Percentiles rank a stretch among this genome's conserved stretches.
These are phyloP conservation scores for Hassar affinis DNA, from an alignment of 2,113 vertebrate genomes.

Conservation along the genomic window DNA sequence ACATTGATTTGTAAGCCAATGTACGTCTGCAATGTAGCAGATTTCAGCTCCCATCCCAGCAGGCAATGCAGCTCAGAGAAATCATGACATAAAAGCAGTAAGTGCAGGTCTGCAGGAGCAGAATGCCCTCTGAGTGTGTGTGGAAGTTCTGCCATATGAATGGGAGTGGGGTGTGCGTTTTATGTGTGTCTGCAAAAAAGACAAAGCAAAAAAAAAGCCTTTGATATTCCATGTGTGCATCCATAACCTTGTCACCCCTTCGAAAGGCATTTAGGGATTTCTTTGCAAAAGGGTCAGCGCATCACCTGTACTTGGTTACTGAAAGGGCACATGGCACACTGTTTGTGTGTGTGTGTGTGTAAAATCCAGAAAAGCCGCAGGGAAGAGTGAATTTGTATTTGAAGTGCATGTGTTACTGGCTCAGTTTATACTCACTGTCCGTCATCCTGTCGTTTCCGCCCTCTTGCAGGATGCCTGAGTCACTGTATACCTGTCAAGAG, in stretches of 20 bases:
- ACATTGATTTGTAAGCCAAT: slow-evolving; percentile 33
- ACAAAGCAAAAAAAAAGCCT: neutral
- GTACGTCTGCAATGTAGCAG: neutral
- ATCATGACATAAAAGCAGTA: neutral
- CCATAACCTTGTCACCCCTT: neutral
- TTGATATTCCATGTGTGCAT: neutral
- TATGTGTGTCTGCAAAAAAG: neutral
- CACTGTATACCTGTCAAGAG: slow-evolving; percentile 48
- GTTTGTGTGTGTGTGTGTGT: slow-evolving; percentile 22
- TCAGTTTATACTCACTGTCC: slow-evolving; percentile 43
- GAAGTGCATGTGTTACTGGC: slow-evolving; percentile 21
- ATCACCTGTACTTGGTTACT: slow-evolving; percentile 70
- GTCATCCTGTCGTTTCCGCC: slow-evolving; percentile 43
- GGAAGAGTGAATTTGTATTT: slow-evolving; percentile 28
- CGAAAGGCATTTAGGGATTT: slow-evolving; percentile 6
- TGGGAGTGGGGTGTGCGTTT: neutral
- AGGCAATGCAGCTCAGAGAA: slow-evolving; percentile 43
- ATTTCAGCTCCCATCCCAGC: slow-evolving; percentile 47
- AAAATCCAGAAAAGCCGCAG: slow-evolving; percentile 33
- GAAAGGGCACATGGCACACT: neutral
- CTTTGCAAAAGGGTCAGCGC: slow-evolving; percentile 25
- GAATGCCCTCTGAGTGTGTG: neutral
- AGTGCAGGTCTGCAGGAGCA: neutral
- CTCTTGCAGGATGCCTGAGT: slow-evolving; percentile 38
- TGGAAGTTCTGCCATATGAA: neutral